Percentiles rank a stretch among this genome's conserved stretches.
These are phyloP conservation scores for Myotis lucifugus DNA, from an alignment of 2,113 vertebrate genomes.

Conservation along the genomic window DNA sequence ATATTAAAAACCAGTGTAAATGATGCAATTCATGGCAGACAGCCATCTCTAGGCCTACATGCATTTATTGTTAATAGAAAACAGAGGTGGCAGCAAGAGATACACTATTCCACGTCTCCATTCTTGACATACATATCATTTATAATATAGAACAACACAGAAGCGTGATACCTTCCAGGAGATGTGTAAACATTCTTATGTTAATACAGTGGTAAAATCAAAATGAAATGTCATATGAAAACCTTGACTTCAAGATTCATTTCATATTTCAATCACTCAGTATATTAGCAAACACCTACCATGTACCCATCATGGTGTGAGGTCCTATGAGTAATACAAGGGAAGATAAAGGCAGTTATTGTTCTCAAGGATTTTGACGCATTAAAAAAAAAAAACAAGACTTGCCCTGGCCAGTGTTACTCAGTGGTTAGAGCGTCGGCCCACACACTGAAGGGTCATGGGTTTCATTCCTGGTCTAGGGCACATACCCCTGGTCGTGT, in stretches of 20 bases:
- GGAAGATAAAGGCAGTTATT: slow-evolving; percentile 34
- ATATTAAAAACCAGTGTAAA: slow-evolving; percentile 60
- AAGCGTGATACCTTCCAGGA: slow-evolving; percentile 46
- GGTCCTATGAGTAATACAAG: not conserved
- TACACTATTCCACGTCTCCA: slow-evolving; percentile 6
- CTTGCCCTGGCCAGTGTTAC: no score
- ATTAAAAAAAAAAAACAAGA: slow-evolving; percentile 5
- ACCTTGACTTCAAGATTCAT: slow-evolving; percentile 18
- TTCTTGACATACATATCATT: slow-evolving; percentile 42
- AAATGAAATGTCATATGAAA: slow-evolving; percentile 40
- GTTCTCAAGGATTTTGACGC: not conserved
- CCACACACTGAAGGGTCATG: no score
- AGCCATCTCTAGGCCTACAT: slow-evolving; percentile 46
- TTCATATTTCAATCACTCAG: slow-evolving; percentile 6
- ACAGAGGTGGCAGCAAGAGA: slow-evolving; percentile 55
- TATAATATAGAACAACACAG: slow-evolving; percentile 21
- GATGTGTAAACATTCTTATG: slow-evolving; percentile 16
- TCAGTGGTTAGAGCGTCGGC: no score
- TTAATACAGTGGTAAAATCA: not conserved
- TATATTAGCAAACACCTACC: not conserved
- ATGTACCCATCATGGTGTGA: not conserved
- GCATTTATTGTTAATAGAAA: slow-evolving; percentile 65
- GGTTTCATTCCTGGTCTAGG: no score
- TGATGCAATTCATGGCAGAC: slow-evolving; percentile 41
- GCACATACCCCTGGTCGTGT: no score